Percentiles rank a stretch among this genome's conserved stretches.
These are phyloP conservation scores for Sebastiscus tertius DNA, from an alignment of 2,797 vertebrate genomes.

Conservation along the genomic window DNA sequence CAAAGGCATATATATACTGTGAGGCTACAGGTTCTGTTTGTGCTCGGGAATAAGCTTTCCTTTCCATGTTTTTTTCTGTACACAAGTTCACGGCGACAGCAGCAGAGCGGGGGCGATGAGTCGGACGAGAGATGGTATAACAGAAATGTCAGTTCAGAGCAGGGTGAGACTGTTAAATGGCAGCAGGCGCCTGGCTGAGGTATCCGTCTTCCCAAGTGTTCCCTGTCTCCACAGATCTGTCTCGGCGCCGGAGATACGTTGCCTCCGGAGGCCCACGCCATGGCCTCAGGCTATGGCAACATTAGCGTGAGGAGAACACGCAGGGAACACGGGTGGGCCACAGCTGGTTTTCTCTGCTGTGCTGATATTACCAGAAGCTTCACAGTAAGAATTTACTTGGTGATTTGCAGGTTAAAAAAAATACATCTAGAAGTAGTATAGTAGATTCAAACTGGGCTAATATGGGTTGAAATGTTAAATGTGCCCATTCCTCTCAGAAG, in stretches of 20 bases:
- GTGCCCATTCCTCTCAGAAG: too few relatives aligned
- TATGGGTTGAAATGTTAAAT: background rate
- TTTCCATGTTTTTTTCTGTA: slow-evolving; percentile 26
- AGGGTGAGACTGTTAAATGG: slow-evolving; percentile 88
- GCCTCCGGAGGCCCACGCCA: slow-evolving; percentile 84
- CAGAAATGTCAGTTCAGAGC: slow-evolving; percentile 85
- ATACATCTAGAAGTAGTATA: background rate
- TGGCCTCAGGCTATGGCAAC: slow-evolving; percentile 64
- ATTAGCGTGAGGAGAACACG: slow-evolving; percentile 34
- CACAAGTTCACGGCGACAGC: slow-evolving; percentile 42
- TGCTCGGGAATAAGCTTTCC: slow-evolving; percentile 24
- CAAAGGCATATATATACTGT: slow-evolving; percentile 51
- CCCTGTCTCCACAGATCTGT: slow-evolving; percentile 88
- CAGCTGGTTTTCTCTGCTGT: slow-evolving; percentile 26
- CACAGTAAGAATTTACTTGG: background rate
- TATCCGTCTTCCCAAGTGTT: slow-evolving; percentile 89
- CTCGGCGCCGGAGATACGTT: slow-evolving; percentile 85
- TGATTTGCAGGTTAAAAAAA: background rate
- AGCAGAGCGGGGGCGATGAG: slow-evolving; percentile 40
- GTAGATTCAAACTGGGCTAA: background rate
- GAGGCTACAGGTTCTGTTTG: slow-evolving; percentile 30
- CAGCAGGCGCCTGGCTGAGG: slow-evolving; percentile 86
- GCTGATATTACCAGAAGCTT: slow-evolving; percentile 2
- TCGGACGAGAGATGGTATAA: slow-evolving; percentile 46
- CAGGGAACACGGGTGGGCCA: slow-evolving; percentile 11